Evolutionary conservation across 2,888 invertebrate genomes (phyloP).

Genomic region (Patella depressa): DNA sequence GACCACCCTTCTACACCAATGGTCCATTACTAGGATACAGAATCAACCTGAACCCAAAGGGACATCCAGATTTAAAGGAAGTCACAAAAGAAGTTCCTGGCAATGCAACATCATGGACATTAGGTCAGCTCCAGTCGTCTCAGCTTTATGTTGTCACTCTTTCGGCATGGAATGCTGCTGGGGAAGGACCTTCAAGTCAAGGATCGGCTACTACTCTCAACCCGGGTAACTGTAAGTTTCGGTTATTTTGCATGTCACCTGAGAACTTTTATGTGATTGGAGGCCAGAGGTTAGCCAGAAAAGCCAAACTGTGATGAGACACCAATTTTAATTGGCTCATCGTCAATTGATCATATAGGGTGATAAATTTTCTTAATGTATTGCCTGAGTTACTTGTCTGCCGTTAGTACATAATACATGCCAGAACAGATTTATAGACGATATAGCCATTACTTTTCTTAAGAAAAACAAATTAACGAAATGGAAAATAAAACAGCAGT

Average conservation of each 20-base stretch:
- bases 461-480: no score
- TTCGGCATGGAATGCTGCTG: slow-evolving; percentile 55
- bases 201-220: slow-evolving; percentile 53
- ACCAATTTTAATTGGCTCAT: slow-evolving; percentile 3
- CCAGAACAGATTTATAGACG: slow-evolving; percentile 5
- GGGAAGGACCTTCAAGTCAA: slow-evolving; percentile 53
- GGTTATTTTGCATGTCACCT: slow-evolving; percentile 26
- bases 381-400: background rate
- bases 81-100: slow-evolving; percentile 46
- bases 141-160: slow-evolving; percentile 51
- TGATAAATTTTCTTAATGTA: slow-evolving; percentile 3
- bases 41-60: slow-evolving; percentile 78
- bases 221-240: slow-evolving; percentile 52
- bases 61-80: slow-evolving; percentile 39
- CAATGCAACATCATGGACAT: slow-evolving; percentile 54
- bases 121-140: slow-evolving; percentile 53
- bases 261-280: slow-evolving; percentile 16
- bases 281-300: slow-evolving; percentile 11
- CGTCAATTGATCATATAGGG: slow-evolving; percentile 5
- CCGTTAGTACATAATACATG: background rate
- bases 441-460: no score
- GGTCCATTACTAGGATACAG: slow-evolving; percentile 90
- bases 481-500: no score
- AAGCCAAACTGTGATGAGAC: background rate
- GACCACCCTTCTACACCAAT: slow-evolving; percentile 87